Evolutionary conservation across 2,888 invertebrate species (phyloP).

Genomic region (Cryptophagus acutangulus): DNA sequence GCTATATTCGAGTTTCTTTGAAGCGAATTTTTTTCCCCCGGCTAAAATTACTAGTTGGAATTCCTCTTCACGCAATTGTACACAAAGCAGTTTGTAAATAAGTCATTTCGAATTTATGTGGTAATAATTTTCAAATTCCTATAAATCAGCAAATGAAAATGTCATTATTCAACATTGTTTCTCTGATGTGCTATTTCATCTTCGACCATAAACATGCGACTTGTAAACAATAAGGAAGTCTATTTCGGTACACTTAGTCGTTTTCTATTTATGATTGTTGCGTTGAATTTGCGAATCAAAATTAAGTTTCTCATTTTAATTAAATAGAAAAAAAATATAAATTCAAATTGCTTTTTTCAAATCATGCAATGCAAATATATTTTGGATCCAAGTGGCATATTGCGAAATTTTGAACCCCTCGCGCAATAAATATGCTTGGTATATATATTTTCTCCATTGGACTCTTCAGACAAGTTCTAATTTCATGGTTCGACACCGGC

Average conservation of each 20-base stretch:
- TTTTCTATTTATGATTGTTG: background rate
- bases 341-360: too few relatives aligned
- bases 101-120: conserved; percentile 40
- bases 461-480: conserved; percentile 41
- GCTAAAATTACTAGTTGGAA: too few relatives aligned
- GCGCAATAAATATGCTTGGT: conserved; percentile 37
- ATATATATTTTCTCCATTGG: conserved; percentile 41
- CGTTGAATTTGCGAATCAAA: too few relatives aligned
- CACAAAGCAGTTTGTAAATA: conserved; percentile 38
- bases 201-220: conserved; percentile 31
- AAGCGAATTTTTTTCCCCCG: too few relatives aligned
- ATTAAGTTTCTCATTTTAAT: too few relatives aligned
- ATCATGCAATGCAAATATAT: too few relatives aligned
- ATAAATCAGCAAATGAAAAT: conserved; percentile 42
- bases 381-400: too few relatives aligned
- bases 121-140: conserved; percentile 41
- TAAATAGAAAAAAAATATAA: too few relatives aligned
- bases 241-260: conserved; percentile 25
- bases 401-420: conserved; percentile 27
- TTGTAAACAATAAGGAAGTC: conserved; percentile 39
- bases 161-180: conserved; percentile 46
- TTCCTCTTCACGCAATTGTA: conserved; percentile 23
- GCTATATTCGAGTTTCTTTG: too few relatives aligned
- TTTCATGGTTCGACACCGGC: conserved; percentile 46
- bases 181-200: conserved; percentile 38